Base-by-base conservation (phyloP, 2,113 vertebrate species). In the Anolis carolinensis region DNA sequence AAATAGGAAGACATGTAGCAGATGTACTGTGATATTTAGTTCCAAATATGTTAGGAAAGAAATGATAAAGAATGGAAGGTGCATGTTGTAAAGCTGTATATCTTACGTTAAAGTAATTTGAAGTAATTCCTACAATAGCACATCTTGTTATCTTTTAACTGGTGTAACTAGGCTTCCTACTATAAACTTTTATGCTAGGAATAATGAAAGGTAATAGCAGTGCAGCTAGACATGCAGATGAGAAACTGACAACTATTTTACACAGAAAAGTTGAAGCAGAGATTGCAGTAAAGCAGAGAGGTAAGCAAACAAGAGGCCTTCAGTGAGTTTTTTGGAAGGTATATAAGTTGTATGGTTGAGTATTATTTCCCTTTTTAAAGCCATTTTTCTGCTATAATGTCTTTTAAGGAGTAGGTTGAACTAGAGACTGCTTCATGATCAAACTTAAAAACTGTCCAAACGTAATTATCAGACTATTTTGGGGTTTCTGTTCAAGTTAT, bases 121-220 rank as follows among this genome's bases (percentile, higher is more conserved):
- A 16, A 36, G 5, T 74, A 77, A 62, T 83, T 68, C 86, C 86
- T 72, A 86, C 18, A 6, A 7, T 79, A 79, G 48, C 36, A 75
- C 82, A 85, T 75, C 88, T 50, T 62, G 1, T 25, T 82, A 23
- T n/a, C 39, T 36, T 16, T 39, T 55, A 72, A 82, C 34, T 48
- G 48, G 39, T 63, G 67, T 44, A 52, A 77, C 89, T 44, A 44
- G 87, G 87, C 80, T 88, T 90, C 71, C 91, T 85, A 30, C 71
- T 44, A 11, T 89, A 71, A 88, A 86, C 63, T 5, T 89, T 83
- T 87, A 34, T 86, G 89, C 0, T 4, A 93, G 94, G 87, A 82
- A 7, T 86, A 1, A 21, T 74, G 39, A 93, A 90, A 81, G 50
- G 0, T 0, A 90, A 81, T 48, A 92, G 20, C 0, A 0, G 7